Evolutionary conservation across 2,888 invertebrate species (phyloP), one percentile per base, ranked within the genome.

Genomic region (Ecdyonurus torrentis): DNA sequence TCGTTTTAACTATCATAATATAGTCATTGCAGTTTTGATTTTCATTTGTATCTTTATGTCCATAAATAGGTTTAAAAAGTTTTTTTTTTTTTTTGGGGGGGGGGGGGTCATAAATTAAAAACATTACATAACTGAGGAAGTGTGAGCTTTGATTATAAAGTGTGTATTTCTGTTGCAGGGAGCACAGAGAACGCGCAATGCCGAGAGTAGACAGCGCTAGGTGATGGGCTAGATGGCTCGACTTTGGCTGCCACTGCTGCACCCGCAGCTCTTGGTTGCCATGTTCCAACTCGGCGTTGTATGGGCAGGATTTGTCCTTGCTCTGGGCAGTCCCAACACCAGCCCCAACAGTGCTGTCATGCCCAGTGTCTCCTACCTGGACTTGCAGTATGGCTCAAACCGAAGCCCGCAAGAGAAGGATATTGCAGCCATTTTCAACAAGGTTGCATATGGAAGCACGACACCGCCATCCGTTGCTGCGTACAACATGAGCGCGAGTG

Each of bases 361-460:
- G 52, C 63, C 64, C 19, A 64, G 64, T 58, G 63, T 63, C 74
- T 64, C 74, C 62, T 78, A 79, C 69, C 71, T 83, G 62, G 83
- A 83, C 68, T 79, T 60, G 23, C 24, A 59, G 1, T 37, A 52
- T 58, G 60, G 60, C 3, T 62, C 2, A 25, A 55, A 81, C 67
- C 76, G 82, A 65, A 79, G 81, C 68, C 63, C 68, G 15, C 73
- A 84, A 68, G 84, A 85, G 70, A 81, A 83, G 68, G 83, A 81
- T 71, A 79, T 85, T 52, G 84, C 82, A 5, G 85, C 85, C 23
- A 82, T 85, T 61, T 79, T 85, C 68, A 84, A 83, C 68, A 84
- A 85, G 73, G 85, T 85, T 58, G 84, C 84, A 0, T 84, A 84
- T 69, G 84, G 83, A 18, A 65, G 64, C 20, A 82, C 83, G 63